These are phyloP conservation scores for Orius insidiosus DNA, from an alignment of 1,140 invertebrate species.

Conservation along the genomic window DNA sequence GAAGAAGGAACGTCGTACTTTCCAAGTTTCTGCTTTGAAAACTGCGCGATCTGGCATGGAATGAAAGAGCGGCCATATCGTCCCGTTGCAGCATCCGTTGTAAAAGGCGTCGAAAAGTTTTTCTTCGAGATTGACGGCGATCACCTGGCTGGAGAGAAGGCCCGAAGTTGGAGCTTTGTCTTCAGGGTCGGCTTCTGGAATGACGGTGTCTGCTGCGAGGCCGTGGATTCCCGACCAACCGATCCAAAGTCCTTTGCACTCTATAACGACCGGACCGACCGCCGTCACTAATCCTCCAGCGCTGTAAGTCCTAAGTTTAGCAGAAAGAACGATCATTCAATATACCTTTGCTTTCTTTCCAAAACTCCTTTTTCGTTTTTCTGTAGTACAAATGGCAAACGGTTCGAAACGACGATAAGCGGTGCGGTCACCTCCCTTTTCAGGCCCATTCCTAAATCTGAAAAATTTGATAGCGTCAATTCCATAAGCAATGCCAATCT, in stretches of 20 bases:
- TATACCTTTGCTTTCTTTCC: conserved; percentile 64
- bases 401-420: conserved; percentile 79
- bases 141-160: conserved; percentile 60
- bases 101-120: conserved; percentile 69
- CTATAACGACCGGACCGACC: conserved; percentile 73
- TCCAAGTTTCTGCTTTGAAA: conserved; percentile 65
- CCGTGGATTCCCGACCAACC: conserved; percentile 76
- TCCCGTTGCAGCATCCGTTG: conserved; percentile 81
- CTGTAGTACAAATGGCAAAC: conserved; percentile 70
- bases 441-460: too few species aligned
- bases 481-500: too few species aligned
- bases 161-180: conserved; percentile 73
- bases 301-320: conserved; percentile 30
- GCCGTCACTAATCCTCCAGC: conserved; percentile 78
- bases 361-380: conserved; percentile 39
- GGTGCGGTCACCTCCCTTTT: conserved; percentile 17
- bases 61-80: conserved; percentile 81
- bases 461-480: too few species aligned
- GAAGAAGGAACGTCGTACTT: too few species aligned
- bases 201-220: conserved; percentile 45
- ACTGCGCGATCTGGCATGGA: conserved; percentile 70
- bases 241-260: conserved; percentile 69
- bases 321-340: not conserved
- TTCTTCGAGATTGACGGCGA: conserved; percentile 58
- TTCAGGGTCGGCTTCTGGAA: conserved; percentile 68